phyloP scores from a whole-genome alignment of 2,797 vertebrate genomes.

The Emydoidea blandingii region DNA sequence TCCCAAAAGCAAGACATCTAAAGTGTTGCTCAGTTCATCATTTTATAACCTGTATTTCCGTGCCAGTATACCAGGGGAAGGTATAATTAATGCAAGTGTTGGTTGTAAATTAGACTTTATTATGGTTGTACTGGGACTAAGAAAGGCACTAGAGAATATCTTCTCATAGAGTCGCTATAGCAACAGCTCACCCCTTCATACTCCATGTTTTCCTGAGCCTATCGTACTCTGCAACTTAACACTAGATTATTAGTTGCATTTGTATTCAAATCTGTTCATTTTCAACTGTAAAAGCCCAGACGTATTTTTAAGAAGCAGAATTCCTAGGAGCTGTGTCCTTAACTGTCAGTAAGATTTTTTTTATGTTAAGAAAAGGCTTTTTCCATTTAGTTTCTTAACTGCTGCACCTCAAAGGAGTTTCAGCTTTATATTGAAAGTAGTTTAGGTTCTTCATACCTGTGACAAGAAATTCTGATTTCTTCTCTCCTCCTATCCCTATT shows the following conservation, averaged over 20 bases:
- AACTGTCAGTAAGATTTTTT: neutral
- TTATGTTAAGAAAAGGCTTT: neutral
- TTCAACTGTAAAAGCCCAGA: neutral
- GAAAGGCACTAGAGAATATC: constrained; percentile 53
- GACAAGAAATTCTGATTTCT: constrained; percentile 1
- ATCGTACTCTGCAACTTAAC: constrained; percentile 19
- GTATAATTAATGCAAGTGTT: constrained; percentile 56
- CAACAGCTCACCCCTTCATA: constrained; percentile 64
- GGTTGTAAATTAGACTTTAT: constrained; percentile 64
- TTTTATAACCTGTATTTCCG: constrained; percentile 19
- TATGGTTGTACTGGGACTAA: constrained; percentile 42
- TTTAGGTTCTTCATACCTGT: neutral
- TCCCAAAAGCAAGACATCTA: neutral
- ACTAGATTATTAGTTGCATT: constrained; percentile 54
- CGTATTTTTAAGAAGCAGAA: neutral
- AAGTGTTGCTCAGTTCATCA: neutral
- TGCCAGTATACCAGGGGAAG: constrained; percentile 26
- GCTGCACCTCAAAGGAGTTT: neutral
- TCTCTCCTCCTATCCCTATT: neutral
- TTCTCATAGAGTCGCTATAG: constrained; percentile 65
- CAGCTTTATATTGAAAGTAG: neutral
- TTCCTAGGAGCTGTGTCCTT: neutral
- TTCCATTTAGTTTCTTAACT: neutral
- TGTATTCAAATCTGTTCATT: constrained; percentile 44
- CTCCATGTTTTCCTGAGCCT: constrained; percentile 49